A percentile compares a stretch with the other conserved stretches of the same genome.
These are phyloP conservation scores for Metridium senile DNA, from an alignment of 92 coral and sea anemone genomes.

Conservation along the genomic window DNA sequence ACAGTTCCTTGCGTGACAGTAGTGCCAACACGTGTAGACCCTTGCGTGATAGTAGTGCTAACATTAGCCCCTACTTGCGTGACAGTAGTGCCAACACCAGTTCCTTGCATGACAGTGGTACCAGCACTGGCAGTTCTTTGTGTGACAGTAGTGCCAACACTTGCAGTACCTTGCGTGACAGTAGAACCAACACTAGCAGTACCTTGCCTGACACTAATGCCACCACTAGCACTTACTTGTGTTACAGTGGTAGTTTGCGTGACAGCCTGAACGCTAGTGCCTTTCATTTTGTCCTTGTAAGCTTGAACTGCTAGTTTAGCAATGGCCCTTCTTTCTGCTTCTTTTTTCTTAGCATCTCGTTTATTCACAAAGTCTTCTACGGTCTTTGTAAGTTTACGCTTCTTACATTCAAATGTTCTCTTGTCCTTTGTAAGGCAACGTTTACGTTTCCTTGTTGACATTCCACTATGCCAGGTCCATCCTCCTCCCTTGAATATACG, in stretches of 20 bases:
- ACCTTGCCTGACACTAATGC: neutral
- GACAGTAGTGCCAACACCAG: neutral
- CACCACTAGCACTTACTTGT: neutral
- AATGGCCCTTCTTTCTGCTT: conserved; percentile 51
- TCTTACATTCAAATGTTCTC: conserved; percentile 76
- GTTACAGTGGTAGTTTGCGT: conserved; percentile 9
- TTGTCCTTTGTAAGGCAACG: conserved; percentile 51
- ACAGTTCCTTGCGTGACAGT: neutral
- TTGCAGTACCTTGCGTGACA: neutral
- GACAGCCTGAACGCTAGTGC: neutral
- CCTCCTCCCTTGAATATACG: conserved; percentile 97
- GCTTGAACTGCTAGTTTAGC: conserved; percentile 39
- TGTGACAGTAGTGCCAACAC: neutral
- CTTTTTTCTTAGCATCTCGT: conserved; percentile 54
- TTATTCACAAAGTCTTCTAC: conserved; percentile 65
- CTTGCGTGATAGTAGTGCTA: neutral
- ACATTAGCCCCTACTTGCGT: neutral
- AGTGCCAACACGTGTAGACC: neutral
- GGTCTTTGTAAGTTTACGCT: conserved; percentile 66
- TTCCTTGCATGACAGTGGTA: neutral
- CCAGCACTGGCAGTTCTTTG: neutral
- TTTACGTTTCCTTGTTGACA: conserved; percentile 76
- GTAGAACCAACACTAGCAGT: neutral
- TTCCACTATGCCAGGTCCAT: conserved; percentile 95
- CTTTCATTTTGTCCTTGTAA: neutral